Percentiles rank a stretch among this genome's conserved stretches.
phyloP scores from a whole-genome alignment of 2,888 invertebrate species.

The Lumbricus terrestris region DNA sequence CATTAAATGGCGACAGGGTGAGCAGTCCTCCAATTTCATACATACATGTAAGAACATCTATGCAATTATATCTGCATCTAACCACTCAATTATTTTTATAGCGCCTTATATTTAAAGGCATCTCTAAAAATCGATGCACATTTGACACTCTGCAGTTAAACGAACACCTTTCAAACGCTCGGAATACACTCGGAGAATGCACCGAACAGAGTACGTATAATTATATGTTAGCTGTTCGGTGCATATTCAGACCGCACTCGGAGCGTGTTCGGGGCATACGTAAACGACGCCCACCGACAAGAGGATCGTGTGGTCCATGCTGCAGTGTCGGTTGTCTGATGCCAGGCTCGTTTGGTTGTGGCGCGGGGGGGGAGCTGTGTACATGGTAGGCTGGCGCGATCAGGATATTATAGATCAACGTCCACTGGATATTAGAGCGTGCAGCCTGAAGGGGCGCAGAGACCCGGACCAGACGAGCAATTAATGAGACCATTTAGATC shows the following conservation, averaged over 20 bases:
- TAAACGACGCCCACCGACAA: not conserved
- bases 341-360: not conserved
- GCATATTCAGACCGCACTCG: not conserved
- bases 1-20: no score
- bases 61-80: no score
- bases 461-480: not conserved
- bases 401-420: not conserved
- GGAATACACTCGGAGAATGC: no score
- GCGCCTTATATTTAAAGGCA: not conserved
- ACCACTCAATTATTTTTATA: not conserved
- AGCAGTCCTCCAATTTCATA: no score
- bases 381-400: no score
- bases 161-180: no score
- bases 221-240: no score
- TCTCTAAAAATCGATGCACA: not conserved
- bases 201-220: no score
- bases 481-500: not conserved
- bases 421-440: not conserved
- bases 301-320: not conserved
- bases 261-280: not conserved
- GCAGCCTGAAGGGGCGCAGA: not conserved
- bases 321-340: no score
- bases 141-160: no score
- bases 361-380: not conserved
- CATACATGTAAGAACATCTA: no score